These are phyloP conservation scores for Gila orcuttii DNA, from an alignment of 2,113 vertebrate genomes.

Conservation along the genomic window DNA sequence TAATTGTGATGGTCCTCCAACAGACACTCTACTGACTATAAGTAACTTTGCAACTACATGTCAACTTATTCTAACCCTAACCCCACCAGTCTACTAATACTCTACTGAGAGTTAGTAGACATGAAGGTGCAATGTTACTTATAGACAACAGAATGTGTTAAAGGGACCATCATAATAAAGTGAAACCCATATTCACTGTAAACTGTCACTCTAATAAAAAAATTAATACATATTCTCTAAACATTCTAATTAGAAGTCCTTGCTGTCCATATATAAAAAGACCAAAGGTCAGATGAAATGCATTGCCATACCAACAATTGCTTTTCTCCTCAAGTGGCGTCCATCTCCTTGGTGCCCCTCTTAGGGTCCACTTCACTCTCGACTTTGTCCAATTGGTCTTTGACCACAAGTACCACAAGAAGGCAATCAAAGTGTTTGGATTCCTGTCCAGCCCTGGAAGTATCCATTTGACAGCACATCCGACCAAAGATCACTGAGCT, in stretches of 20 bases:
- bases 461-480: neutral
- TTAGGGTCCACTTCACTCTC: neutral
- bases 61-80: too few species aligned
- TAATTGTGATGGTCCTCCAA: too few species aligned
- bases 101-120: too few species aligned
- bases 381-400: constrained; percentile 30
- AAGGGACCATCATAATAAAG: too few species aligned
- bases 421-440: neutral
- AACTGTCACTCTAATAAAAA: too few species aligned
- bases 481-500: neutral
- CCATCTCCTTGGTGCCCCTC: neutral
- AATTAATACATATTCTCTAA: neutral
- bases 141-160: too few species aligned
- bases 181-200: too few species aligned
- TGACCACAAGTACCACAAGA: neutral
- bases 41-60: too few species aligned
- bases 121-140: too few species aligned
- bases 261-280: constrained; percentile 2
- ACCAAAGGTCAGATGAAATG: constrained; percentile 27
- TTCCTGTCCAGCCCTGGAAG: neutral
- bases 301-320: constrained; percentile 44
- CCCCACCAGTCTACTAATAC: too few species aligned
- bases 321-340: constrained; percentile 40
- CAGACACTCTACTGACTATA: too few species aligned
- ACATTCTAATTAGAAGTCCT: neutral